phyloP scores from a whole-genome alignment of 2,888 invertebrate species.

The Marasmarcha lunaedactyla region DNA sequence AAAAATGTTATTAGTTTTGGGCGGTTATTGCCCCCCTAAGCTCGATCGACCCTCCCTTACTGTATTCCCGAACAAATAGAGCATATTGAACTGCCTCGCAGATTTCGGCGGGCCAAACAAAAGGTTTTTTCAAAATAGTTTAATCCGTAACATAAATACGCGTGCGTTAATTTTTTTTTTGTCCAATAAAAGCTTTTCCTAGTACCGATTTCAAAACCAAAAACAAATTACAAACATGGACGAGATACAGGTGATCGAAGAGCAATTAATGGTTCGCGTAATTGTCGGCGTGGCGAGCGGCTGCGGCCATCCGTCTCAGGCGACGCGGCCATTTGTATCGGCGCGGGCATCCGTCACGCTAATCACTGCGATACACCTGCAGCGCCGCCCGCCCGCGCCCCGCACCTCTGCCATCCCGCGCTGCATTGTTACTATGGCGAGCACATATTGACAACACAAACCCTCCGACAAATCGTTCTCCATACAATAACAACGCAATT shows the following conservation, averaged over 20 bases:
- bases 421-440: constrained; percentile 1
- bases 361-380: constrained; percentile 51
- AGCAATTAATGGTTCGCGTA: constrained; percentile 44
- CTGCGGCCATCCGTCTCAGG: constrained; percentile 43
- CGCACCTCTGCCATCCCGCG: constrained; percentile 4
- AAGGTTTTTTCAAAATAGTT: not conserved
- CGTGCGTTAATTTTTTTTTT: too few relatives aligned
- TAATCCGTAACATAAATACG: not conserved
- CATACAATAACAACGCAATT: not conserved
- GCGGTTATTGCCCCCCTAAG: constrained; percentile 55
- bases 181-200: too few relatives aligned
- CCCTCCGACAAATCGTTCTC: constrained; percentile 1
- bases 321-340: constrained; percentile 51
- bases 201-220: not conserved
- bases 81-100: constrained; percentile 33
- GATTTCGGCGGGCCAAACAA: not conserved
- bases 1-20: constrained; percentile 68
- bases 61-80: constrained; percentile 39
- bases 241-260: constrained; percentile 31
- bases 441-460: constrained; percentile 2
- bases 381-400: constrained; percentile 16
- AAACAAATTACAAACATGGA: not conserved
- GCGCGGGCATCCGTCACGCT: constrained; percentile 48
- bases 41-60: constrained; percentile 39
- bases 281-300: constrained; percentile 24